Evolutionary conservation across 92 coral and sea anemone genomes (phyloP), one percentile per base, ranked within the genome.

Genomic region (Umimayanthus chanpuru): DNA sequence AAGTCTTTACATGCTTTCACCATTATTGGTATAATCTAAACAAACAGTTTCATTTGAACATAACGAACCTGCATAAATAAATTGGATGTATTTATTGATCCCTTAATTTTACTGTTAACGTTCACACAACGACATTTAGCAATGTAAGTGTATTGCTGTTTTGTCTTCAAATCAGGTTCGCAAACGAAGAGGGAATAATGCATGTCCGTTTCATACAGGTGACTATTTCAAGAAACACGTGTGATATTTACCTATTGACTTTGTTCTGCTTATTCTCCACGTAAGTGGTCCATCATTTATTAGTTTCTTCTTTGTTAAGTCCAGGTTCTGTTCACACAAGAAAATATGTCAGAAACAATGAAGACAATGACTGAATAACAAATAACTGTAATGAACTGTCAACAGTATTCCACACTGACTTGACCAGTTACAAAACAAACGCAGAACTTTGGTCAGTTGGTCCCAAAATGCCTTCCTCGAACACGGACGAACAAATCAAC

Each of bases 211-310:
- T 53, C 58, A 53, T 11, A 53, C 26, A 20, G n/a, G 41, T 36
- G 20, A 39, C 21, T 75, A 75, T 76, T 40, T 8, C n/a, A 12
- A 41, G 55, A 18, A 71, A 16, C 28, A 44, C 36, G 29, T 32
- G 28, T 14, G 26, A 78, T 74, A 76, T 85, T 79, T 91, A 97
- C 99, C 99, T 78, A 97, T 91, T 18, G 94, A 93, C 85, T 97
- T 97, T 11, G 98, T 97, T 88, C 98, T 93, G 87, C 95, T 97
- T 85, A 97, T 97, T 91, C 98, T 90, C 99, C 99, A 97, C 32
- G 98, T 95, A 25, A 97, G 91, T 28, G 98, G 92, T 47, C 99
- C 99, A 82, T 97, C 99, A 83, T 95, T 93, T 68, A 97, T 90
- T 56, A 97, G 93, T 89, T 94, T 97, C 89, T 97, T 96, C 89